Evolutionary conservation across 2,797 vertebrate species (phyloP), one percentile per base, ranked within the genome.

Genomic region (Sorex maritimensis): DNA sequence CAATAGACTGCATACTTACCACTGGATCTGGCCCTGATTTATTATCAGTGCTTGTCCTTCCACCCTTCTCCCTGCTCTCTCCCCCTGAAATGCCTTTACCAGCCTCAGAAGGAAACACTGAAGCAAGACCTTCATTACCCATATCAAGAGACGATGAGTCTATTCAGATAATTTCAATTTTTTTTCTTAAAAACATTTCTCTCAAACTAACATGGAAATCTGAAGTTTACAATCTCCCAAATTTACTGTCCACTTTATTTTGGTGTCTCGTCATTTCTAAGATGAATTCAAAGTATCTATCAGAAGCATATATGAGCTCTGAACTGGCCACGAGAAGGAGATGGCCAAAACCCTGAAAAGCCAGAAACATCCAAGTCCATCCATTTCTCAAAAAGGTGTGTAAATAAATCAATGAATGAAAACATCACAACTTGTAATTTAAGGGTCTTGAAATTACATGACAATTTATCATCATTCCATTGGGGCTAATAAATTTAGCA

Each of bases 191-290:
- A 87, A 85, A 93, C 15, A 74, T 5, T 67, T 83, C 9, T 72
- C 86, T 90, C 49, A 83, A 92, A 78, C 23, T 65, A 87, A 68
- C 38, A 75, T 26, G 71, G 52, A 81, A 81, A 68, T 89, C 67
- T 86, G 44, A 78, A 63, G 34, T 86, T 92, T 61, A 41, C 24
- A 44, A 78, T 41, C 26, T 88, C 68, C 81, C 88, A 74, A 88
- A 71, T 78, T 58, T 92, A 38, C 58, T 73, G 55, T 73, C 55
- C 69, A 21, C 81, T 52, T 2, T 10, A 1, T 69, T 82, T 81
- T 80, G 41, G 69, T 73, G 52, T 10, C 81, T 89, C 65, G 34
- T 58, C 75, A 65, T 72, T 78, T 88, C 86, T 84, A 63, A 46
- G 72, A 49, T 44, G 26, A 74, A 81, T 82, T 86, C 72, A 79